phyloP scores from a whole-genome alignment of 2,113 vertebrate genomes.

The Hemiscyllium ocellatum region DNA sequence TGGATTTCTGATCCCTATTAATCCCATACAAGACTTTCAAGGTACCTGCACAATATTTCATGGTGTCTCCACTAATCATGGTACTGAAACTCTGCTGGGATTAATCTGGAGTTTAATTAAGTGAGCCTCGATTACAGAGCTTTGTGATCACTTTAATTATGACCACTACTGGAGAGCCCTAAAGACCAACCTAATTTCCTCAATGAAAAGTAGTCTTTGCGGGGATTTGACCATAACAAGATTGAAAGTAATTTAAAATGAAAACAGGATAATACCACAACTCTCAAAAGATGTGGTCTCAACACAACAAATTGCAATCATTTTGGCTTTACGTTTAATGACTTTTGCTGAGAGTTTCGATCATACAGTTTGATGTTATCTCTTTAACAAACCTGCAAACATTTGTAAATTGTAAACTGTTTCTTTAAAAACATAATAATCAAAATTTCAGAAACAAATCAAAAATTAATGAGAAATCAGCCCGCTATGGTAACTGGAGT shows the following conservation, averaged over 20 bases:
- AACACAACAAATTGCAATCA: background rate
- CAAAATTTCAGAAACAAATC: too few species aligned
- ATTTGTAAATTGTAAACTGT: too few species aligned
- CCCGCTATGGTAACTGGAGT: too few species aligned
- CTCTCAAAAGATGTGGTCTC: background rate
- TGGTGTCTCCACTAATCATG: background rate
- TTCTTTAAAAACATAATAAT: too few species aligned
- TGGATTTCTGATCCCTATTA: background rate
- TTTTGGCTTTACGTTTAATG: background rate
- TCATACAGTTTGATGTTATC: background rate
- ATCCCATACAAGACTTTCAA: background rate
- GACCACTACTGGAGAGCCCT: background rate
- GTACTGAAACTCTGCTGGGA: background rate
- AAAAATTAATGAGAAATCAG: too few species aligned
- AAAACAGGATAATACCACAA: background rate
- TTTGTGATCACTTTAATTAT: conserved; percentile 15
- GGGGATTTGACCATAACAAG: background rate
- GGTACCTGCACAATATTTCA: background rate
- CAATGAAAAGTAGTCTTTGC: background rate
- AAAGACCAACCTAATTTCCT: background rate
- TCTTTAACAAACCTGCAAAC: too few species aligned
- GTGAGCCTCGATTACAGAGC: background rate
- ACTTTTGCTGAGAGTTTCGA: background rate
- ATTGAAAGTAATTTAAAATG: background rate
- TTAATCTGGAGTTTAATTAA: conserved; percentile 31